phyloP scores from a whole-genome alignment of 2,113 vertebrate species.

The Gulo gulo region DNA sequence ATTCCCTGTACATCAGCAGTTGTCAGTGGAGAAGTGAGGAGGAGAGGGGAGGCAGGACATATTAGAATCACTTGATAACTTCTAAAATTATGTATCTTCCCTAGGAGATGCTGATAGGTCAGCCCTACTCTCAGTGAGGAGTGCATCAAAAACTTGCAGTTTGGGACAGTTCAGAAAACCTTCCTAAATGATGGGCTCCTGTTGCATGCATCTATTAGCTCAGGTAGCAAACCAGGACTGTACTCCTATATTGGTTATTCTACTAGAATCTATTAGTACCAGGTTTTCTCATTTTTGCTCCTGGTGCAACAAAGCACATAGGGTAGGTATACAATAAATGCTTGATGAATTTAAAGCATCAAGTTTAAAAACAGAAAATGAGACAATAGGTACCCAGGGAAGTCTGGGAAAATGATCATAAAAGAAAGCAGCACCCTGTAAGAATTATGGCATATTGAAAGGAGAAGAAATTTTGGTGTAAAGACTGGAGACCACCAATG shows the following conservation, averaged over 20 bases:
- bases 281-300: not conserved
- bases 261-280: not conserved
- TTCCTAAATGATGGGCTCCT: not conserved
- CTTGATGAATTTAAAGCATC: not conserved
- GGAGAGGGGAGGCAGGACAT: not conserved
- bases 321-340: not conserved
- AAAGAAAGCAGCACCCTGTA: not conserved
- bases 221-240: not conserved
- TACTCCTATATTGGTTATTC: not conserved
- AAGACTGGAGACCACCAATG: not conserved
- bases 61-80: not conserved
- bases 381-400: not conserved
- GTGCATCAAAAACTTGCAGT: not conserved
- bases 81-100: not conserved
- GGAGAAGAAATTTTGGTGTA: not conserved
- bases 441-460: not conserved
- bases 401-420: not conserved
- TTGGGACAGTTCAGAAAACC: not conserved
- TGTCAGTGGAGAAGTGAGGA: not conserved
- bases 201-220: not conserved
- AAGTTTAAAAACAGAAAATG: constrained; percentile 11
- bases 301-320: not conserved
- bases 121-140: not conserved
- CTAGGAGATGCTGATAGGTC: not conserved
- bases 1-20: not conserved